A percentile compares a stretch with the other conserved stretches of the same genome.
phyloP scores from a whole-genome alignment of 2,113 vertebrate species.

The Malurus cyaneus region DNA sequence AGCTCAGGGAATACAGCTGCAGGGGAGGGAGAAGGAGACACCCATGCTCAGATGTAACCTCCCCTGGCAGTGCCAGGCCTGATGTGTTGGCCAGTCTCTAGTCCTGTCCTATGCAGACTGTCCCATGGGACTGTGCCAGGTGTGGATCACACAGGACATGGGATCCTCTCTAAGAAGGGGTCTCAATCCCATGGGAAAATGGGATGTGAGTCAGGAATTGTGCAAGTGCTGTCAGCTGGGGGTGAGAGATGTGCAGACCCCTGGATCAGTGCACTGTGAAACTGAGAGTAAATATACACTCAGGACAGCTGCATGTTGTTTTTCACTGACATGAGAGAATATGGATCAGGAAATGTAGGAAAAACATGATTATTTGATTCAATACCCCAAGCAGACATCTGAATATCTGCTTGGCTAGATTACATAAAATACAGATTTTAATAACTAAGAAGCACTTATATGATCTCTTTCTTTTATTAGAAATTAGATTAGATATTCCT shows the following conservation, averaged over 20 bases:
- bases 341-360: not conserved
- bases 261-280: not conserved
- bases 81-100: fast-evolving
- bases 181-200: not conserved
- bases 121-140: not conserved
- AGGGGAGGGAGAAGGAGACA: not conserved
- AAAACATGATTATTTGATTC: not conserved
- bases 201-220: not conserved
- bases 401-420: not conserved
- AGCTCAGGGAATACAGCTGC: not conserved
- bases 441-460: not conserved
- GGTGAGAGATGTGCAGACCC: not conserved
- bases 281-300: not conserved
- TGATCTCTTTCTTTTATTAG: not conserved
- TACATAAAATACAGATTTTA: not conserved
- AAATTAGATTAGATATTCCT: not conserved
- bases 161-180: not conserved
- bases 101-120: not conserved
- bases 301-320: not conserved
- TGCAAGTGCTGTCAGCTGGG: not conserved
- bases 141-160: not conserved
- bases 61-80: not conserved
- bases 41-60: fast-evolving
- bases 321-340: not conserved
- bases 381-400: not conserved